phyloP scores from a whole-genome alignment of 1,140 invertebrate species.

The Centruroides vittatus region DNA sequence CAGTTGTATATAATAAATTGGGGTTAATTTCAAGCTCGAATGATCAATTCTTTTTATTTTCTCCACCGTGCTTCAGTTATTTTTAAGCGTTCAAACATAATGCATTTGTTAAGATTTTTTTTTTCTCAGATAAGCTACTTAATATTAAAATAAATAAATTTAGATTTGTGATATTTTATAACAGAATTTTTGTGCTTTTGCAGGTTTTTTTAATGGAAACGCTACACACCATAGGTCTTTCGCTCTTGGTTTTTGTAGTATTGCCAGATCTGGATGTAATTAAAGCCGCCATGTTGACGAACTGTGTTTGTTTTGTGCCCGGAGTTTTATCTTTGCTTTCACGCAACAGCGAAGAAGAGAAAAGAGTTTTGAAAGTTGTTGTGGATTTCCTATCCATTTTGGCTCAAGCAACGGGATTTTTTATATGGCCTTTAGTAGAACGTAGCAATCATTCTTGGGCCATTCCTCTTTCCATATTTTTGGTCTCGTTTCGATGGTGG shows the following conservation, averaged over 20 bases:
- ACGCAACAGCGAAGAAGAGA: constrained; percentile 14
- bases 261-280: constrained; percentile 31
- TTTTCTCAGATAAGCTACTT: too few relatives aligned
- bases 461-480: constrained; percentile 30
- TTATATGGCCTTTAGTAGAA: constrained; percentile 56
- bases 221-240: constrained; percentile 29
- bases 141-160: not conserved
- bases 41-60: not conserved
- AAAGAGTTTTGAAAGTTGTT: constrained; percentile 15
- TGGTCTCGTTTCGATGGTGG: constrained; percentile 38
- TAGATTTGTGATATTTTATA: not conserved
- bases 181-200: not conserved
- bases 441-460: constrained; percentile 23
- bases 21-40: not conserved
- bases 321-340: constrained; percentile 22
- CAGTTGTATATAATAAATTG: too few relatives aligned
- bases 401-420: constrained; percentile 60
- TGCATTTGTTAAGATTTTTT: too few relatives aligned
- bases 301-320: constrained; percentile 29
- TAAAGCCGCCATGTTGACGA: constrained; percentile 27
- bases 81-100: too few relatives aligned
- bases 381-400: constrained; percentile 25
- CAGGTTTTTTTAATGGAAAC: constrained; percentile 28
- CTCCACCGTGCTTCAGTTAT: too few relatives aligned
- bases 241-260: constrained; percentile 30